Evolutionary conservation across 2,113 vertebrate genomes (phyloP), one percentile per base, ranked within the genome.

Genomic region (Empidonax traillii): DNA sequence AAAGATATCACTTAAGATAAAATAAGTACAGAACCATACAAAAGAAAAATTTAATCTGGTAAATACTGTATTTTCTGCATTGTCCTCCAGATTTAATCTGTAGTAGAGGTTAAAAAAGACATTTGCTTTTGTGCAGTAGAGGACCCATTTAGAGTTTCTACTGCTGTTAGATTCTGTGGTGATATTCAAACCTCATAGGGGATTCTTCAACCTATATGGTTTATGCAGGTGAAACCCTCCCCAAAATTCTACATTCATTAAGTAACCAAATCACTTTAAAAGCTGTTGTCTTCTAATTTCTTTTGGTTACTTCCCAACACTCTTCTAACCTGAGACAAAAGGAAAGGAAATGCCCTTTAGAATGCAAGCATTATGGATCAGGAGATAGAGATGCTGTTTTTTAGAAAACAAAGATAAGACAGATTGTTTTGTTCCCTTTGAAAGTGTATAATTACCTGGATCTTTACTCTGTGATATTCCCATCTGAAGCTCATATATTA

Each of bases 1-100:
- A 79, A 90, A 91, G 56, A 88, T 76, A 73, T 63, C n/a, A 63
- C n/a, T 89, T 86, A 73, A 88, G 52, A 93, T 56, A 61, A 81
- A 95, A 75, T 66, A 37, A 84, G 15, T 65, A 35, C 14, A 63
- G 69, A 83, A 69, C 9, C 27, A 88, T 33, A 86, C 19, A 92
- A 73, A 94, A 79, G 39, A 43, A 85, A 90, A 82, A 84, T 23
- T 10, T 67, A 47, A 89, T 74, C 59, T 92, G 35, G 37, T 81
- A 80, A 81, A 63, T 72, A 43, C 13, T 46, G 6, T 37, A 82
- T 31, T 24, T 12, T 78, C 25, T 89, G 53, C 17, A 28, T 84
- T 7, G 15, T 69, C n/a, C 23, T 67, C 44, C 71, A 66, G 33
- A 80, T 76, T 85, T 95, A 22, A 16, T 41, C n/a, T 55, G 49